A percentile compares a stretch with the other conserved stretches of the same genome.
These are phyloP conservation scores for Phymorhynchus buccinoides DNA, from an alignment of 1,140 invertebrate species.

Conservation along the genomic window DNA sequence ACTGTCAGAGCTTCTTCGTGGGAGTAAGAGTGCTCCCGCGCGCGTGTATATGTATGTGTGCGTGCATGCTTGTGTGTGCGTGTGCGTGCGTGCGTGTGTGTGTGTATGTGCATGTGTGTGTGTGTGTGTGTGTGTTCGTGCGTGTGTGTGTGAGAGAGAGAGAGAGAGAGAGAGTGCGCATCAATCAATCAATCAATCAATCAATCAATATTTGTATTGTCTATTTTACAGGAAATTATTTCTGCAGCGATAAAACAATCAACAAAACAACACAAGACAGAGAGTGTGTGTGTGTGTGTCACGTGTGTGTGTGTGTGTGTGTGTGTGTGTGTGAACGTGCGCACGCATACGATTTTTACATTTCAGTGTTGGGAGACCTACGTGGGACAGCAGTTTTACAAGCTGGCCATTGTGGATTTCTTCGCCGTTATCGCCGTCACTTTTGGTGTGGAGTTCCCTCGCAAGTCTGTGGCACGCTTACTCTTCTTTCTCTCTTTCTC, in stretches of 20 bases:
- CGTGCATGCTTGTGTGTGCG: background rate
- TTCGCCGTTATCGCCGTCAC: constrained; percentile 83
- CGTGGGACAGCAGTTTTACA: constrained; percentile 90
- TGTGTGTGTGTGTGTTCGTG: background rate
- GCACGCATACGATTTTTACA: background rate
- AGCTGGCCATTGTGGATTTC: constrained; percentile 86
- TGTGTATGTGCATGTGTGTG: background rate
- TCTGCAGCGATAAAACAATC: too few relatives aligned
- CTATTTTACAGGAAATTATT: too few relatives aligned
- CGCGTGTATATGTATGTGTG: background rate
- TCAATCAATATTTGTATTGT: too few relatives aligned
- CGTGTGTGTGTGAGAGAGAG: background rate
- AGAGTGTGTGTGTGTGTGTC: background rate
- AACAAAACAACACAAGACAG: too few relatives aligned
- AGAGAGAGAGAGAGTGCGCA: background rate
- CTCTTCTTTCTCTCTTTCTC: too few relatives aligned
- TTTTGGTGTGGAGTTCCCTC: constrained; percentile 85
- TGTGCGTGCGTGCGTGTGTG: background rate
- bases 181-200: too few relatives aligned
- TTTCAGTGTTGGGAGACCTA: constrained; percentile 89
- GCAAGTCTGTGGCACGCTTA: constrained; percentile 74
- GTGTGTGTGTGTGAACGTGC: background rate
- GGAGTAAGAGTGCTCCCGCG: background rate
- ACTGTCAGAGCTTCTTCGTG: too few relatives aligned
- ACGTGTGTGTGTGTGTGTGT: background rate